These are phyloP conservation scores for Helogale parvula DNA, from an alignment of 2,113 vertebrate genomes.

Conservation along the genomic window DNA sequence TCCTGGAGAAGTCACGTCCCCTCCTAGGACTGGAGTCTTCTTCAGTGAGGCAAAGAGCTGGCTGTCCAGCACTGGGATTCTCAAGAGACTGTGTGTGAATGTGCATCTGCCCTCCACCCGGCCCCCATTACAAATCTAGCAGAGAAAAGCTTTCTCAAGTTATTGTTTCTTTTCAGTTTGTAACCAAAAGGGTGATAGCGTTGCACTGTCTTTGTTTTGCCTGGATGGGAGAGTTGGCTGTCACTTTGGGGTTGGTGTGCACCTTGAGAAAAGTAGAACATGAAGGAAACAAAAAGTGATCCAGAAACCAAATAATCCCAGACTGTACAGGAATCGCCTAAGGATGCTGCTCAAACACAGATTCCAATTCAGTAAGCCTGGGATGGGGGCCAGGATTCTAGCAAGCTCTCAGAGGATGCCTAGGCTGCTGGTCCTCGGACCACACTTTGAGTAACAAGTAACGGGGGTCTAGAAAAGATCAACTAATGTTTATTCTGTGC, in stretches of 20 bases:
- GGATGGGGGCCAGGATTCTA: not conserved
- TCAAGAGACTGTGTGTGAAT: not conserved
- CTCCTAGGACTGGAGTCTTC: not conserved
- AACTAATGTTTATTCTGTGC: not conserved
- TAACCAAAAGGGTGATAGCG: not conserved
- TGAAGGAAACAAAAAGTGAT: conserved; percentile 1
- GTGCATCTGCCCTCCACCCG: not conserved
- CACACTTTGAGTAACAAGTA: not conserved
- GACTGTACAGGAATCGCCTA: not conserved
- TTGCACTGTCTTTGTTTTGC: conserved; percentile 6
- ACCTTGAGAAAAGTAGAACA: not conserved
- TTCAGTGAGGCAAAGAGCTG: not conserved
- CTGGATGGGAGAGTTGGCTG: not conserved
- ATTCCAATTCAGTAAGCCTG: not conserved
- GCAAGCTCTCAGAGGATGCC: not conserved
- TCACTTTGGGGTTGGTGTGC: not conserved
- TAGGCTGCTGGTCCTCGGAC: not conserved
- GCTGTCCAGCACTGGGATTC: not conserved
- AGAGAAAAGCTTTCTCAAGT: not conserved
- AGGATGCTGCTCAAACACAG: not conserved
- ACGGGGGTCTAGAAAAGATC: not conserved
- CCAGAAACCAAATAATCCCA: not conserved
- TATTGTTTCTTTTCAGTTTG: not conserved
- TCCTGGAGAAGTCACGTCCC: not conserved
- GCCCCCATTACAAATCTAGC: not conserved